A percentile compares a stretch with the other conserved stretches of the same genome.
Conservation (phyloP, 1,140 invertebrate species). For the Drosophila prosaltans region DNA sequence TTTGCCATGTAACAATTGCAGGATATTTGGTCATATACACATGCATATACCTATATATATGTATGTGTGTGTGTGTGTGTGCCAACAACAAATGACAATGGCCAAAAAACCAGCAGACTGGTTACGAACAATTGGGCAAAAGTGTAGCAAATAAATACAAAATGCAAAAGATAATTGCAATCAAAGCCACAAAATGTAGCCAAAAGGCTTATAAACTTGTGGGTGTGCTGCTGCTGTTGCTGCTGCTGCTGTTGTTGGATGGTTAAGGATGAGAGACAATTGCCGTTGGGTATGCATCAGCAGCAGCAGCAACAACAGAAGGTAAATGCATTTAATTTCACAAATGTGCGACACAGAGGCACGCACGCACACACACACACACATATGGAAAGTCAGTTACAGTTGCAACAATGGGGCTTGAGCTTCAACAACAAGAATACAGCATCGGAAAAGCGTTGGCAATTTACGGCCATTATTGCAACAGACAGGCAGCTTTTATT, state of each 20-base stretch:
- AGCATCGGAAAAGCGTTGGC: conserved; percentile 35
- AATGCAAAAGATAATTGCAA: conserved; percentile 80
- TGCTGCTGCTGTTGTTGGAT: neutral
- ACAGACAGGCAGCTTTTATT: conserved; percentile 56
- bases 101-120: conserved; percentile 38
- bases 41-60: too few species aligned
- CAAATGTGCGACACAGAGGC: conserved; percentile 57
- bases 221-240: conserved; percentile 31
- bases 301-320: conserved; percentile 35
- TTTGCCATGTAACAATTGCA: conserved; percentile 29
- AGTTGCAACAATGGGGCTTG: conserved; percentile 37
- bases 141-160: conserved; percentile 82
- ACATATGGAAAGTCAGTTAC: conserved; percentile 35
- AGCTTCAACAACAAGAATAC: conserved; percentile 18
- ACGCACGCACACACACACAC: conserved; percentile 26
- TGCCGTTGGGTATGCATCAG: conserved; percentile 4
- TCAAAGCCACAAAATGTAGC: conserved; percentile 78
- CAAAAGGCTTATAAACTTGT: conserved; percentile 78
- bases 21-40: conserved; percentile 45
- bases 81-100: conserved; percentile 55
- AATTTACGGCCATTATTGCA: conserved; percentile 63
- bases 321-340: conserved; percentile 66
- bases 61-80: neutral
- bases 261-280: neutral
- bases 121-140: conserved; percentile 69